phyloP scores from a whole-genome alignment of 2,113 vertebrate species.

The Accipiter virgatus region DNA sequence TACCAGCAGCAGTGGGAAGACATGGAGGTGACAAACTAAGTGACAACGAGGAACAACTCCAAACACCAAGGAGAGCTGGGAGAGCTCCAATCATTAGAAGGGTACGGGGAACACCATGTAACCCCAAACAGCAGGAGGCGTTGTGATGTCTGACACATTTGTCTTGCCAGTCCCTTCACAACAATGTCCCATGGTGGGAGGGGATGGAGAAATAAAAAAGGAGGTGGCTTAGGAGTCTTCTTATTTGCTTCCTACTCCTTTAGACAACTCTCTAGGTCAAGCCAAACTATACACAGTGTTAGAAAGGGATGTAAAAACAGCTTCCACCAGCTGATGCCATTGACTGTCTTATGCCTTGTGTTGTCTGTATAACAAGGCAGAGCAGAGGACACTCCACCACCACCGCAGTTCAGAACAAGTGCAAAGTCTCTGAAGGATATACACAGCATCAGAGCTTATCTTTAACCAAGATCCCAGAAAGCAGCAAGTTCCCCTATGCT shows the following conservation, averaged over 20 bases:
- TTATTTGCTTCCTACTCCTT: not conserved
- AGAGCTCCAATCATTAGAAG: not conserved
- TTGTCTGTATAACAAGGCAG: not conserved
- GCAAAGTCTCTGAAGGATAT: not conserved
- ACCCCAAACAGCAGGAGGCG: accelerated
- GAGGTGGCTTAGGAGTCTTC: not conserved
- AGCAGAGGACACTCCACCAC: not conserved
- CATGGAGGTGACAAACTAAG: not conserved
- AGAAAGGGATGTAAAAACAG: not conserved
- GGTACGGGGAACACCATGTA: not conserved
- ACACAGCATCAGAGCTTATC: not conserved
- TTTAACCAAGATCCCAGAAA: not conserved
- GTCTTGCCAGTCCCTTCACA: not conserved
- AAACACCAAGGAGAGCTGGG: not conserved
- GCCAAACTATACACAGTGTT: not conserved
- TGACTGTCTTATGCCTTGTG: not conserved
- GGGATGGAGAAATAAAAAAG: not conserved
- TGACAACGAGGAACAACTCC: not conserved
- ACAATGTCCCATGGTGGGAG: not conserved
- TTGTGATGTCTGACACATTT: not conserved
- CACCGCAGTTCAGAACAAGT: not conserved
- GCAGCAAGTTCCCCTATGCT: not conserved
- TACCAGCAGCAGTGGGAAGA: not conserved
- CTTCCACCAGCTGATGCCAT: not conserved
- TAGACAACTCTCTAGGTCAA: not conserved